phyloP scores from a whole-genome alignment of 2,888 invertebrate genomes.

The Eristalinus sepulchralis region DNA sequence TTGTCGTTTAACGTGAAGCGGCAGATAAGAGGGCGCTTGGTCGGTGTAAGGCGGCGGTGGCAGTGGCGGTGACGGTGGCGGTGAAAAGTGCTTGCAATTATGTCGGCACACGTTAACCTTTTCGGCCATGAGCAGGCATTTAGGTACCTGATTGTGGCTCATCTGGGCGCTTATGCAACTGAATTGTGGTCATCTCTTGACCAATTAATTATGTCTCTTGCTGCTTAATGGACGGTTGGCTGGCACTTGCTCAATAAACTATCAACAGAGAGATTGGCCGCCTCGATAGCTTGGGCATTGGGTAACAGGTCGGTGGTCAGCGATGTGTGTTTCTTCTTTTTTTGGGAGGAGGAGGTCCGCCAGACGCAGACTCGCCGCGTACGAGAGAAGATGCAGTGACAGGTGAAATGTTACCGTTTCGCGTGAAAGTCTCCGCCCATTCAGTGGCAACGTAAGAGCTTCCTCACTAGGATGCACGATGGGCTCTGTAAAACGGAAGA shows the following conservation, averaged over 20 bases:
- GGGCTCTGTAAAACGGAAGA: too few relatives aligned
- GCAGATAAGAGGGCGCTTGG: constrained; percentile 30
- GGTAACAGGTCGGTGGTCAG: background rate
- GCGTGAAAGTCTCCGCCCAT: background rate
- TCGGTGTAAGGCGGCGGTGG: too few relatives aligned
- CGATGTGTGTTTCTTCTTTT: background rate
- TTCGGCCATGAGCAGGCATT: constrained; percentile 19
- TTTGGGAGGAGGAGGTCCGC: background rate
- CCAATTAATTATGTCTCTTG: constrained; percentile 54
- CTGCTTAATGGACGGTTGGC: constrained; percentile 30
- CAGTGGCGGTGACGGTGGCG: too few relatives aligned
- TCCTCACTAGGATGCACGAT: too few relatives aligned
- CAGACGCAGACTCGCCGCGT: too few relatives aligned
- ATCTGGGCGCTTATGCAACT: constrained; percentile 33
- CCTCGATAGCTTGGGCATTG: background rate
- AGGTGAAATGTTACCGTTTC: background rate
- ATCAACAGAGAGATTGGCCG: background rate
- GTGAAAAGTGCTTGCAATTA: constrained; percentile 50
- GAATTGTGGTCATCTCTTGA: constrained; percentile 22
- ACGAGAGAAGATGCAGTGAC: background rate
- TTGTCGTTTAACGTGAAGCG: background rate
- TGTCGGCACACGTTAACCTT: constrained; percentile 40
- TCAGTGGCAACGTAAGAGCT: background rate
- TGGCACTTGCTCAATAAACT: constrained; percentile 35
- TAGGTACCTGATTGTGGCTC: background rate